Conservation (phyloP, 2,888 invertebrate genomes). For the Halictus quadricinctus region DNA sequence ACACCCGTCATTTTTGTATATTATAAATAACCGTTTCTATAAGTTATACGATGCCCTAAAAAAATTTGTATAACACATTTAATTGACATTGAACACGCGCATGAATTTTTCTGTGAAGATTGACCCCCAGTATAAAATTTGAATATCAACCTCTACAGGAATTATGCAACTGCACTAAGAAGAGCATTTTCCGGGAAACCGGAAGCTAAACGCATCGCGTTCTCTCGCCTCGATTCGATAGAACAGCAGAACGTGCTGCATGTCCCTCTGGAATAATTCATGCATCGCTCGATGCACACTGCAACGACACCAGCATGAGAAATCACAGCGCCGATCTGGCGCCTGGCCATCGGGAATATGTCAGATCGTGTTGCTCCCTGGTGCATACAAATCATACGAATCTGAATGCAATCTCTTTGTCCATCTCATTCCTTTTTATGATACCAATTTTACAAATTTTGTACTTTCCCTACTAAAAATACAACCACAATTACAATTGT, state of each 20-base stretch:
- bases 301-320: slow-evolving; percentile 66
- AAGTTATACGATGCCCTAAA: not conserved
- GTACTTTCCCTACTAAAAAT: not conserved
- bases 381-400: slow-evolving; percentile 70
- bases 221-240: slow-evolving; percentile 32
- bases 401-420: slow-evolving; percentile 13
- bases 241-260: slow-evolving; percentile 30
- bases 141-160: not conserved
- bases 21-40: not conserved
- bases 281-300: slow-evolving; percentile 46
- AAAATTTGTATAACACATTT: not conserved
- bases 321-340: slow-evolving; percentile 75
- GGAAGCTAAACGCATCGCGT: not conserved
- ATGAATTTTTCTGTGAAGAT: not conserved
- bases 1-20: not conserved
- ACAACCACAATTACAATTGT: not conserved
- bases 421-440: not conserved
- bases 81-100: not conserved
- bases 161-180: slow-evolving; percentile 1
- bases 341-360: slow-evolving; percentile 70
- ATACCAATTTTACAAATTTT: not conserved
- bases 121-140: not conserved
- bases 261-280: slow-evolving; percentile 70
- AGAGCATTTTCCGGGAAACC: slow-evolving; percentile 27
- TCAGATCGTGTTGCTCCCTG: slow-evolving; percentile 65